phyloP scores from a whole-genome alignment of 2,113 vertebrate species.

The Scalopus aquaticus region DNA sequence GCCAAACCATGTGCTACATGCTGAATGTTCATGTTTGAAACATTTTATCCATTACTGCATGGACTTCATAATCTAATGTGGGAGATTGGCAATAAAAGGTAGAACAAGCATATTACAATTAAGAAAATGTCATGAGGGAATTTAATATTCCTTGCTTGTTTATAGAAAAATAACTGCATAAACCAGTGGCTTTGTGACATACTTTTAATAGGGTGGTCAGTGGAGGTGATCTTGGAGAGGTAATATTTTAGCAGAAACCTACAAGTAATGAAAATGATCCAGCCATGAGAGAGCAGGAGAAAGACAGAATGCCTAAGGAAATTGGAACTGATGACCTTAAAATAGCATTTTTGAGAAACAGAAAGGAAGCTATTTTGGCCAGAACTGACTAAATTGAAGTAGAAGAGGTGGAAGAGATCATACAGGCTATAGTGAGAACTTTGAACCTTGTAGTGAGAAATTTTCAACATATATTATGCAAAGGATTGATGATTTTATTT shows the following conservation, averaged over 20 bases:
- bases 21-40: neutral
- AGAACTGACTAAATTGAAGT: neutral
- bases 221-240: neutral
- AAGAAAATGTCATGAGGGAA: neutral
- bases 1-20: neutral
- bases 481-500: neutral
- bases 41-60: conserved; percentile 24
- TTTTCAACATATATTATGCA: neutral
- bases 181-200: neutral
- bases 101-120: neutral
- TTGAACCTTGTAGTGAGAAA: neutral
- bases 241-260: neutral
- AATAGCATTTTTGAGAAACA: neutral
- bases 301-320: neutral
- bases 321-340: neutral
- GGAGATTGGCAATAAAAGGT: neutral
- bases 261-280: neutral
- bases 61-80: neutral
- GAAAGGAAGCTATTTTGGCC: neutral
- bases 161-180: conserved; percentile 9
- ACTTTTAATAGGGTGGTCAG: neutral
- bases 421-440: neutral
- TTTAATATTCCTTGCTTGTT: neutral
- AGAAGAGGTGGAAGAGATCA: neutral
- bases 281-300: neutral